Conservation (phyloP, 2,797 vertebrate species). For the Orestias chungarensis region DNA sequence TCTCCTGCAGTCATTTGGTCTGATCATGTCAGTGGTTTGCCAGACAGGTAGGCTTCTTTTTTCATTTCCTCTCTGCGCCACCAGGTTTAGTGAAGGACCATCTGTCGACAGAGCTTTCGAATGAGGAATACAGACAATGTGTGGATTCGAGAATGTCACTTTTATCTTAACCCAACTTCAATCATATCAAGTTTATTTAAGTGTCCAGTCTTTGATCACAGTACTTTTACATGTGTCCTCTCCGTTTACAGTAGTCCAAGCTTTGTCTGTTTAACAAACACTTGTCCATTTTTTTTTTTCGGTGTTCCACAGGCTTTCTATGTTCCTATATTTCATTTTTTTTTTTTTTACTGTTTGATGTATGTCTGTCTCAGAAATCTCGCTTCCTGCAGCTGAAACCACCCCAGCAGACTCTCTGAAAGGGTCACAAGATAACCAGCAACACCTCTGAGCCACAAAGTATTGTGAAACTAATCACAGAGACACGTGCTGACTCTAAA, state of each 20-base stretch:
- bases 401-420: conserved; percentile 65
- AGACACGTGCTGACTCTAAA: conserved; percentile 89
- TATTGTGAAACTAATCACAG: conserved; percentile 56
- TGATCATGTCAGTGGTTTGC: conserved; percentile 92
- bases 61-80: conserved; percentile 74
- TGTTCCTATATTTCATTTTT: conserved; percentile 35
- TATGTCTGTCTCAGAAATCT: conserved; percentile 69
- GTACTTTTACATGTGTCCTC: conserved; percentile 76
- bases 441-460: conserved; percentile 41
- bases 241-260: conserved; percentile 74
- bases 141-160: conserved; percentile 70
- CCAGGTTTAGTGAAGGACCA: conserved; percentile 78
- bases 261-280: conserved; percentile 78
- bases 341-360: conserved; percentile 65
- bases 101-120: conserved; percentile 78
- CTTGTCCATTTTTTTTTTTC: conserved; percentile 73
- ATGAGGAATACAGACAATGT: conserved; percentile 61
- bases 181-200: conserved; percentile 75
- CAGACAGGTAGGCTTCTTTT: conserved; percentile 76
- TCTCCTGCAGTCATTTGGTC: conserved; percentile 91
- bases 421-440: conserved; percentile 63
- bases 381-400: conserved; percentile 61
- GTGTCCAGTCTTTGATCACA: conserved; percentile 69
- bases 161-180: conserved; percentile 66
- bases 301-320: conserved; percentile 79